These are phyloP conservation scores for Ennomos fuscantarius DNA, from an alignment of 2,888 invertebrate species.

Conservation along the genomic window DNA sequence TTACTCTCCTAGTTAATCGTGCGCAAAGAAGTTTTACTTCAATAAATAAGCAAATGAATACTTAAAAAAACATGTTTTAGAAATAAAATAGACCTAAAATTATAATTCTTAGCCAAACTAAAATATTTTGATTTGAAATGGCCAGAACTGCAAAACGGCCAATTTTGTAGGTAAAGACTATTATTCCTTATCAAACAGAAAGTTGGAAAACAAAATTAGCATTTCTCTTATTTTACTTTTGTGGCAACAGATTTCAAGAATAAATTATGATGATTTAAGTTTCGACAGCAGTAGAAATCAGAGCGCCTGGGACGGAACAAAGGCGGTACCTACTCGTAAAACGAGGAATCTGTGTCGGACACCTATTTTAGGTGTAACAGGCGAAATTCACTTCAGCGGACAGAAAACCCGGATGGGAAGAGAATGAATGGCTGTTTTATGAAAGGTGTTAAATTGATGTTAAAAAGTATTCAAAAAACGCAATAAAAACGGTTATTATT, in stretches of 20 bases:
- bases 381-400: slow-evolving; percentile 55
- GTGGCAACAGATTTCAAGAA: slow-evolving; percentile 10
- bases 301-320: slow-evolving; percentile 10
- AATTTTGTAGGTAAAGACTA: too few relatives aligned
- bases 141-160: too few relatives aligned
- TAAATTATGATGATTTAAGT: slow-evolving; percentile 26
- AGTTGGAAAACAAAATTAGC: neutral
- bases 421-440: slow-evolving; percentile 5
- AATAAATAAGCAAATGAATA: too few relatives aligned
- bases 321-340: slow-evolving; percentile 31
- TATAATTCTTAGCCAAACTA: too few relatives aligned
- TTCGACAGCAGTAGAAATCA: slow-evolving; percentile 16
- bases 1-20: too few relatives aligned
- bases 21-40: too few relatives aligned
- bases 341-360: slow-evolving; percentile 50
- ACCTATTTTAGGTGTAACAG: slow-evolving; percentile 49
- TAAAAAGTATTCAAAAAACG: too few relatives aligned
- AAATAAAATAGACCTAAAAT: too few relatives aligned
- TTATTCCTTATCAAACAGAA: too few relatives aligned
- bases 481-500: too few relatives aligned
- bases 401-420: slow-evolving; percentile 16
- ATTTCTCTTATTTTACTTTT: slow-evolving; percentile 12
- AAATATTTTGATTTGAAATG: too few relatives aligned
- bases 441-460: neutral
- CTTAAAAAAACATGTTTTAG: too few relatives aligned